Conservation (phyloP, 2,888 invertebrate species). For the Psylliodes chrysocephalus region DNA sequence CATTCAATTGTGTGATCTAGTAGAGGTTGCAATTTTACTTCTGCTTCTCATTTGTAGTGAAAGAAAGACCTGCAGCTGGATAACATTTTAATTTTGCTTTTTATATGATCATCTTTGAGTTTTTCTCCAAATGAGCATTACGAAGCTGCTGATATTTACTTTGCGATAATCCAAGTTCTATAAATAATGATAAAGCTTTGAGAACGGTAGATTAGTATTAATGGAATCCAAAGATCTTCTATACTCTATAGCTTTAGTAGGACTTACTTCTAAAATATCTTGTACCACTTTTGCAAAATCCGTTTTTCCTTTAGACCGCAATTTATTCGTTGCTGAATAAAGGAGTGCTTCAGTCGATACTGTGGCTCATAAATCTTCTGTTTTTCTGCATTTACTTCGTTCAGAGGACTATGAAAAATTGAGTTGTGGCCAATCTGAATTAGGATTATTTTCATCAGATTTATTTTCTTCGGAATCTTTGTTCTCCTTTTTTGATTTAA, state of each 20-base stretch:
- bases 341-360: not conserved
- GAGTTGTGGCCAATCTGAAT: not conserved
- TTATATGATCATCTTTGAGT: no score
- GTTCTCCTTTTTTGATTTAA: not conserved
- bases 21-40: no score
- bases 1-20: no score
- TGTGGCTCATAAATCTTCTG: not conserved
- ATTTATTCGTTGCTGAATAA: not conserved
- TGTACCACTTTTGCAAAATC: not conserved
- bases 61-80: no score
- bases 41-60: no score
- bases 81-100: no score
- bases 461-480: not conserved
- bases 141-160: no score
- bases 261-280: not conserved
- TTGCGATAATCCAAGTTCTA: no score
- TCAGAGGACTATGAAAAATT: not conserved
- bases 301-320: not conserved
- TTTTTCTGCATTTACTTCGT: not conserved
- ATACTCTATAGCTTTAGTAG: not conserved
- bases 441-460: no score
- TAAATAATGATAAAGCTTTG: not conserved
- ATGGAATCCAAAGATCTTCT: not conserved
- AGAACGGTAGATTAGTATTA: not conserved
- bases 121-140: no score